Percentiles rank a stretch among this genome's conserved stretches.
Evolutionary conservation across 2,888 invertebrate genomes (phyloP).

Genomic region (Aleiodes testaceus): DNA sequence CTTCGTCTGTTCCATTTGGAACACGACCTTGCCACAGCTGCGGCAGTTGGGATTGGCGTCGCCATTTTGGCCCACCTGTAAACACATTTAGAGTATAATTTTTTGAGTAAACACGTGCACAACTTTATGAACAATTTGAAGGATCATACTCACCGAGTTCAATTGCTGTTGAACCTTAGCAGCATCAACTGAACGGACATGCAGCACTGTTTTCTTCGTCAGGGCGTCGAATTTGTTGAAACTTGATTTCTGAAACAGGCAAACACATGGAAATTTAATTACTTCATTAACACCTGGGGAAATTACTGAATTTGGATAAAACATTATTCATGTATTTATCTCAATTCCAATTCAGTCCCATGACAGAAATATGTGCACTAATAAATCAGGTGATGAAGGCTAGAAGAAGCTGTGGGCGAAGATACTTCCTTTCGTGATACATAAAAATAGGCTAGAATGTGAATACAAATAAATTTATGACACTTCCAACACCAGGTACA

Average conservation of each 20-base stretch:
- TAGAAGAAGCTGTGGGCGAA: constrained; percentile 13
- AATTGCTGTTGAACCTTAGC: constrained; percentile 81
- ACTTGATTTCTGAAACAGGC: constrained; percentile 80
- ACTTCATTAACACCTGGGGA: no score
- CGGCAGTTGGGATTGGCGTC: constrained; percentile 83
- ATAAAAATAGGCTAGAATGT: constrained; percentile 13
- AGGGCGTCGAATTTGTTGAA: constrained; percentile 85
- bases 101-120: no score
- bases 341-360: no score
- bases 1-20: constrained; percentile 97
- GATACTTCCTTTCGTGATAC: constrained; percentile 27
- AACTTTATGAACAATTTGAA: no score
- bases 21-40: constrained; percentile 91
- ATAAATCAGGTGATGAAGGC: background rate
- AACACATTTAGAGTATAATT: constrained; percentile 30
- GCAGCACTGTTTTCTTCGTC: constrained; percentile 80
- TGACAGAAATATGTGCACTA: background rate
- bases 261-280: background rate
- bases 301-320: background rate
- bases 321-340: background rate
- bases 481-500: constrained; percentile 44
- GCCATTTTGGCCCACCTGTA: constrained; percentile 70
- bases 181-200: constrained; percentile 80
- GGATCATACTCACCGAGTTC: constrained; percentile 77
- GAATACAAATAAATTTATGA: background rate